These are phyloP conservation scores for Strigamia maritima DNA, from an alignment of 2,888 invertebrate genomes.

Conservation along the genomic window DNA sequence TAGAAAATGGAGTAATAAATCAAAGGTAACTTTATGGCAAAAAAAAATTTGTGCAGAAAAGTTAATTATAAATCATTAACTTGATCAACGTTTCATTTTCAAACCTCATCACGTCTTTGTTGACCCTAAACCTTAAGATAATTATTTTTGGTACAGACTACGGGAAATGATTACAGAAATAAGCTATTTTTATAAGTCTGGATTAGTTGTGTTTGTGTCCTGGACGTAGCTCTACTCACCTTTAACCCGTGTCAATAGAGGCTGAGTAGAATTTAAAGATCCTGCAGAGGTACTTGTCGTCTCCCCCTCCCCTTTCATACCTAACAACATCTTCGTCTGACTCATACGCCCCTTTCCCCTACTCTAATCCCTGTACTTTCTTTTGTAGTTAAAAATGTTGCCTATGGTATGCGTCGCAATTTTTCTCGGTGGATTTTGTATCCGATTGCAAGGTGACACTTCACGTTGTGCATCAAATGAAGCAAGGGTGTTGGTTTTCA, in stretches of 20 bases:
- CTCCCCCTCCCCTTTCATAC: neutral
- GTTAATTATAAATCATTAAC: constrained; percentile 30
- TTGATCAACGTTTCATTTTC: constrained; percentile 9
- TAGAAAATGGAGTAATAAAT: neutral
- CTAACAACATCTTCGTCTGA: constrained; percentile 1
- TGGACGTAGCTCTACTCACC: neutral
- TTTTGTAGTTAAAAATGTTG: neutral
- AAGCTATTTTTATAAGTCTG: too few species aligned
- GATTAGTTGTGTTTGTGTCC: neutral
- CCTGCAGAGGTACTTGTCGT: neutral
- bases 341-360: neutral
- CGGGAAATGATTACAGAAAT: too few species aligned
- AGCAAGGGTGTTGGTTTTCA: neutral
- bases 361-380: neutral
- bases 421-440: neutral
- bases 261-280: neutral
- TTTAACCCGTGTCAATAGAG: neutral
- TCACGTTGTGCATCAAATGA: neutral
- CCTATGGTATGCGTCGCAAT: neutral
- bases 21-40: neutral
- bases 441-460: constrained; percentile 1
- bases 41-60: constrained; percentile 5
- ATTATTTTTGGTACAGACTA: neutral
- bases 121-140: constrained; percentile 17
- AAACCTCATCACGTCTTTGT: neutral